Base-by-base conservation (phyloP, 37 sponge, comb jelly and placozoan genomes). In the Dysidea cf. avara region DNA sequence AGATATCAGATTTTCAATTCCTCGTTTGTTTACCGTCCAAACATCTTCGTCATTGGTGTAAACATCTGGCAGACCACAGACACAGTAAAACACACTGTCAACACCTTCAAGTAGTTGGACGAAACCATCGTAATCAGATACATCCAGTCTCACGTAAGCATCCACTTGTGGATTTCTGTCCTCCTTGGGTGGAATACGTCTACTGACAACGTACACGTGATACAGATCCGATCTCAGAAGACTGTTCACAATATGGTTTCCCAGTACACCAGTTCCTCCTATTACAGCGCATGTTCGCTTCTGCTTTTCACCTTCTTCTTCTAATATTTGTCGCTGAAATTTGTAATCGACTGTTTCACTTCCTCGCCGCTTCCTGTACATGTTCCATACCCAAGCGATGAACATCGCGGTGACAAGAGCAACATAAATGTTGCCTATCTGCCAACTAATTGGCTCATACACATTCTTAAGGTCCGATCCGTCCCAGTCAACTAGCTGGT, bases 261-360 rank as follows among this genome's bases (percentile, higher is more conserved):
- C 90, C 35, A 89, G 48, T 36, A 89, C 83, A 7, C 90, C 90
- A 48, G 78, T 89, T 1, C 83, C 83, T 9, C 83, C 89, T 0
- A 88, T 39, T 14, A 89, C 85, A 31, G 90, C 90, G 43, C 80
- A 79, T 21, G 81, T 59, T 17, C 90, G 56, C 25, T 86, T 86
- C 59, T 17, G 30, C 22, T 40, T 18, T 2, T n/a, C 50, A 0
- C 37, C 38, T 22, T 32, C 26, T 53, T 53, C 21, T 30, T 40
- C n/a, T n/a, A n/a, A n/a, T n/a, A n/a, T n/a, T n/a, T n/a, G n/a
- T n/a, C n/a, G n/a, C n/a, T n/a, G n/a, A n/a, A n/a, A n/a, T n/a
- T n/a, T n/a, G n/a, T n/a, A n/a, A n/a, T n/a, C n/a, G n/a, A n/a
- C n/a, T n/a, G n/a, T n/a, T n/a, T n/a, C n/a, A n/a, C n/a, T n/a